Percentiles rank a stretch among this genome's conserved stretches.
phyloP scores from a whole-genome alignment of 2,797 vertebrate species.

The Schizothorax lantsangensis region DNA sequence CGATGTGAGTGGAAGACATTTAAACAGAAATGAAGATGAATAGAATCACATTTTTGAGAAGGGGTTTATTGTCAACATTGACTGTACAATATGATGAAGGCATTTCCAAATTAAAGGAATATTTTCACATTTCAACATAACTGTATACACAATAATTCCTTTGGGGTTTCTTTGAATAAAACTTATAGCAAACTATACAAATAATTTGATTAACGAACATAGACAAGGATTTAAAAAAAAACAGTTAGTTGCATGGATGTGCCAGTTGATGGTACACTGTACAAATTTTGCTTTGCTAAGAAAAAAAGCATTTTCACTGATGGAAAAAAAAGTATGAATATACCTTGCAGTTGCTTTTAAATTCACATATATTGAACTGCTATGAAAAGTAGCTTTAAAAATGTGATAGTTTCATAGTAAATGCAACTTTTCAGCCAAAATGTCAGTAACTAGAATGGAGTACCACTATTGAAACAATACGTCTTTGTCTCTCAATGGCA shows the following conservation, averaged over 20 bases:
- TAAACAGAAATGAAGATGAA: background rate
- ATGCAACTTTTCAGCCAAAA: background rate
- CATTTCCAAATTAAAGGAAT: slow-evolving; percentile 79
- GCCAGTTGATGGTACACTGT: slow-evolving; percentile 12
- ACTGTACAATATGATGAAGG: slow-evolving; percentile 73
- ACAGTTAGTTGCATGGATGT: slow-evolving; percentile 39
- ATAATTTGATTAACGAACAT: slow-evolving; percentile 38
- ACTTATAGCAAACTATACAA: slow-evolving; percentile 63
- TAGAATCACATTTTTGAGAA: slow-evolving; percentile 67
- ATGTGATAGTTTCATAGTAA: background rate
- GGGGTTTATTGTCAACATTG: slow-evolving; percentile 70
- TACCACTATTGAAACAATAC: slow-evolving; percentile 15
- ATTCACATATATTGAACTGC: background rate
- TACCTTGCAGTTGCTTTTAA: background rate
- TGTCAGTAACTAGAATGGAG: background rate
- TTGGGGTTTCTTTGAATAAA: slow-evolving; percentile 70
- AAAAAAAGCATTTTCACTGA: background rate
- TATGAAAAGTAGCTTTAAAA: background rate
- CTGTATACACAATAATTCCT: slow-evolving; percentile 67
- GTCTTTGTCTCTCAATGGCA: slow-evolving; percentile 26
- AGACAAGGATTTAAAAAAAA: slow-evolving; percentile 34
- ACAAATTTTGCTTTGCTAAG: slow-evolving; percentile 6
- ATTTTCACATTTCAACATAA: slow-evolving; percentile 77
- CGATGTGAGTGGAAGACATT: background rate
- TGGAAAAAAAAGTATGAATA: background rate